Base-by-base conservation (phyloP, 2,888 invertebrate species). In the Toxonevra muliebris region DNA sequence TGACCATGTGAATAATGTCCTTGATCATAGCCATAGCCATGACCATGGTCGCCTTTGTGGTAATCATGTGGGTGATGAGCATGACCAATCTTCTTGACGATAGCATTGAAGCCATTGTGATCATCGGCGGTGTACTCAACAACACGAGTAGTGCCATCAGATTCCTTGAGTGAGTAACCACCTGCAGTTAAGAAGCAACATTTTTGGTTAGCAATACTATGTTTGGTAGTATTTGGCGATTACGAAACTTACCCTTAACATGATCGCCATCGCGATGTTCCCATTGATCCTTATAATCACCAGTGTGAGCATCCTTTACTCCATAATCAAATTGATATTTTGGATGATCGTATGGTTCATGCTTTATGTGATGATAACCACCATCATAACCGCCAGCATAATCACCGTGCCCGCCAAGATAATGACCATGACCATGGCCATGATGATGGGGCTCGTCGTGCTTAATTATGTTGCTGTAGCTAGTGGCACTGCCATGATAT, bases 261-360 rank as follows among this genome's bases (percentile, higher is more conserved):
- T 80, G 78, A 75, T 87, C 87, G 30, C 88, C 88, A 75, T 88
- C 86, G 48, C 88, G 84, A 52, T 86, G 82, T 76, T 88, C 88
- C 80, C 86, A 84, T 72, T 86, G 86, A 68, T 84, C 84, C 75
- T 87, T 87, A 20, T 85, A 82, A 67, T 87, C 87, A 1, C 87
- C 87, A 1, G 87, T 87, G 50, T 87, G 86, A 0, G 82, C 77
- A 69, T 87, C 87, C 71, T 86, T 84, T n/a, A 87, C 87, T 1
- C 86, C 87, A 73, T 87, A 87, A 71, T 87, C 85, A 71, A 85
- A 87, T 17, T 82, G 79, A 70, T 86, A 86, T 75, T 86, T 85
- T 48, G 87, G 87, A 74, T 86, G 79, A 50, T 82, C 81, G 76
- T 85, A 72, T 19, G 79, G 87, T 19, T 88, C 87, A 67, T 80